A percentile compares a stretch with the other conserved stretches of the same genome.
Conservation (phyloP, 2,888 invertebrate species). For the Agonopterix arenella region DNA sequence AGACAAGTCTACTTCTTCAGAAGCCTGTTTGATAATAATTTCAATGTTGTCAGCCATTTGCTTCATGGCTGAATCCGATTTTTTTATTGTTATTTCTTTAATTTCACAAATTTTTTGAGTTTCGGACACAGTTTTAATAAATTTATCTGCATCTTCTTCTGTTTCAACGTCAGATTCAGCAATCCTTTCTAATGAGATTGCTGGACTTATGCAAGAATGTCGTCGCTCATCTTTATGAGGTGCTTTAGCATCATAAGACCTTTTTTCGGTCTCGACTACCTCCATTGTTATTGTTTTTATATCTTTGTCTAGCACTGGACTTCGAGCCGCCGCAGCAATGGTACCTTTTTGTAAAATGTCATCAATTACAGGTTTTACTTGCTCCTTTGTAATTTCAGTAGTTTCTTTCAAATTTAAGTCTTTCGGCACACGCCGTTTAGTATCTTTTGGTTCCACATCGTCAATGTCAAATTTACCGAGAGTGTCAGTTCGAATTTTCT, state of each 20-base stretch:
- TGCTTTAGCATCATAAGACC: slow-evolving; percentile 67
- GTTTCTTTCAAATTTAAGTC: slow-evolving; percentile 40
- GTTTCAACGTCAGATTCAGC: slow-evolving; percentile 65
- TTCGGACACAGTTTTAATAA: slow-evolving; percentile 15
- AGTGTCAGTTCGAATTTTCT: slow-evolving; percentile 61
- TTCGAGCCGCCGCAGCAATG: slow-evolving; percentile 51
- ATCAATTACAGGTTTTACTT: slow-evolving; percentile 62
- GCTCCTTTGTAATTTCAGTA: slow-evolving; percentile 57
- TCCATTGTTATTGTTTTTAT: slow-evolving; percentile 53
- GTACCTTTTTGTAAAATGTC: slow-evolving; percentile 62
- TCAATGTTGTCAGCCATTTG: slow-evolving; percentile 73
- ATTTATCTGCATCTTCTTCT: slow-evolving; percentile 52
- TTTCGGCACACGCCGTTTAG: slow-evolving; percentile 38
- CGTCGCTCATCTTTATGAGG: slow-evolving; percentile 64
- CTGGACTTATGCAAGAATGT: slow-evolving; percentile 69
- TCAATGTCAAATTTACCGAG: slow-evolving; percentile 54
- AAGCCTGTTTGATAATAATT: slow-evolving; percentile 70
- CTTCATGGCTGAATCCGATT: slow-evolving; percentile 70
- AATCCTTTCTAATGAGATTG: slow-evolving; percentile 65
- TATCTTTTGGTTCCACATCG: slow-evolving; percentile 30
- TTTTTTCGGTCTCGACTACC: slow-evolving; percentile 54
- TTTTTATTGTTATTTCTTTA: slow-evolving; percentile 43
- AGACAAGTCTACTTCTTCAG: slow-evolving; percentile 63
- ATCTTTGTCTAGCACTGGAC: slow-evolving; percentile 59
- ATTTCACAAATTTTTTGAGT: slow-evolving; percentile 23